Percentiles rank a stretch among this genome's conserved stretches.
These are phyloP conservation scores for Nansenia antarctica DNA, from an alignment of 2,113 vertebrate genomes.

Conservation along the genomic window DNA sequence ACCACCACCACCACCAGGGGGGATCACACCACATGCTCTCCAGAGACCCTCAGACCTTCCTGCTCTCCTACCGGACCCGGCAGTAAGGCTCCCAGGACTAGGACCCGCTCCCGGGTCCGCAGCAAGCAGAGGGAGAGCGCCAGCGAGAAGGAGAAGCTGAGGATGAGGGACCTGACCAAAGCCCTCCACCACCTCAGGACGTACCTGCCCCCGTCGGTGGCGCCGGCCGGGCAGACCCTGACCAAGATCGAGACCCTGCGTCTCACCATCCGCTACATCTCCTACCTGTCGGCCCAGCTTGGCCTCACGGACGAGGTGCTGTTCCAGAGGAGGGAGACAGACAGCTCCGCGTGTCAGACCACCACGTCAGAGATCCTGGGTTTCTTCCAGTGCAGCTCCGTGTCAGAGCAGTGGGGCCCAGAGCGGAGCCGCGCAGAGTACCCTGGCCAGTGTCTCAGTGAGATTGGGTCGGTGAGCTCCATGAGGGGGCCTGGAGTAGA, in stretches of 20 bases:
- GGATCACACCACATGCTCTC: too few relatives aligned
- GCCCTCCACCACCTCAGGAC: slow-evolving; percentile 79
- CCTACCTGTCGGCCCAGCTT: slow-evolving; percentile 76
- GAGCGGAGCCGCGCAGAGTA: slow-evolving; percentile 37
- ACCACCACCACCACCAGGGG: slow-evolving; percentile 14
- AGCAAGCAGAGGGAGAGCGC: slow-evolving; percentile 80
- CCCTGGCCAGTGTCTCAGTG: slow-evolving; percentile 41
- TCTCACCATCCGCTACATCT: slow-evolving; percentile 82
- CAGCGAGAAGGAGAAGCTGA: slow-evolving; percentile 82
- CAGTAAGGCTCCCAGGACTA: slow-evolving; percentile 29
- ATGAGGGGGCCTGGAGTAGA: slow-evolving; percentile 50
- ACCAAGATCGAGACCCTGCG: too few relatives aligned
- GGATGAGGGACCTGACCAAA: slow-evolving; percentile 82
- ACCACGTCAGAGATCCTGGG: slow-evolving; percentile 60
- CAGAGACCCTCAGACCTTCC: slow-evolving; percentile 28
- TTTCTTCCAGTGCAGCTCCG: slow-evolving; percentile 58
- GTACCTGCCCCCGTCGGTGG: slow-evolving; percentile 79
- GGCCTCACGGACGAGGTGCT: slow-evolving; percentile 72
- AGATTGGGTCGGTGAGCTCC: slow-evolving; percentile 33
- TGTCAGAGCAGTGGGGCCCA: slow-evolving; percentile 35
- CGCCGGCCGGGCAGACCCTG: slow-evolving; percentile 75
- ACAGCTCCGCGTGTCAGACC: slow-evolving; percentile 38
- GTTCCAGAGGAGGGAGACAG: slow-evolving; percentile 60
- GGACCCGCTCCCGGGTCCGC: slow-evolving; percentile 65
- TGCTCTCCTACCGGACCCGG: slow-evolving; percentile 22